Conservation (phyloP, 64 coral and sea anemone genomes). For the Pocillopora verrucosa region DNA sequence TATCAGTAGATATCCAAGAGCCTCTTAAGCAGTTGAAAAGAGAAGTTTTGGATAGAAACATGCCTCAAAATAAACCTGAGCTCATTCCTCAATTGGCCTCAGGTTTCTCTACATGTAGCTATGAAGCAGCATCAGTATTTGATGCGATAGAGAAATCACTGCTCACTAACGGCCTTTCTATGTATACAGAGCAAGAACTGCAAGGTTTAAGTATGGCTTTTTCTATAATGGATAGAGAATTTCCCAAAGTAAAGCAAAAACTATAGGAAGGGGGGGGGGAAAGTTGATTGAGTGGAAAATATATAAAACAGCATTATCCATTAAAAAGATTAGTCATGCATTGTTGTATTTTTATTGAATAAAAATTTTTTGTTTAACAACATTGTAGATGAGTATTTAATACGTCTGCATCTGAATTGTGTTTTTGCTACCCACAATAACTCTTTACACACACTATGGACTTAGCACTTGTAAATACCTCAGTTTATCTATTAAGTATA, state of each 20-base stretch:
- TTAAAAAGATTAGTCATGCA: no score
- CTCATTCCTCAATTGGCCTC: slow-evolving; percentile 21
- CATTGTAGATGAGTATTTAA: no score
- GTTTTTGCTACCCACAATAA: no score
- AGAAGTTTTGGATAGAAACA: slow-evolving; percentile 19
- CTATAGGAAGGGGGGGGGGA: not conserved
- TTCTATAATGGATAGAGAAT: not conserved
- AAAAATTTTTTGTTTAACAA: no score
- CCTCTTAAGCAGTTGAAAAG: slow-evolving; percentile 8
- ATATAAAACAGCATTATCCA: no score
- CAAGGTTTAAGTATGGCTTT: slow-evolving; percentile 10
- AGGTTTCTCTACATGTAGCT: slow-evolving; percentile 28
- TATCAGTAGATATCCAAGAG: not conserved
- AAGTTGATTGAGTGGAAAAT: not conserved
- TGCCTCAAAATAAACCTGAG: not conserved
- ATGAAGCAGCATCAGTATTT: not conserved
- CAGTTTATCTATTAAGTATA: no score
- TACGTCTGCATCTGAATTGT: no score
- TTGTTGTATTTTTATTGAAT: no score
- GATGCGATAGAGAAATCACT: slow-evolving; percentile 11
- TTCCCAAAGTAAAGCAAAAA: not conserved
- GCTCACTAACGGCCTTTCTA: not conserved
- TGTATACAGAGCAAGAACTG: not conserved
- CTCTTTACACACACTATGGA: no score
- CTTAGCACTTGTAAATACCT: no score